A percentile compares a stretch with the other conserved stretches of the same genome.
Evolutionary conservation across 2,888 invertebrate genomes (phyloP).

Genomic region (Pterostichus niger): DNA sequence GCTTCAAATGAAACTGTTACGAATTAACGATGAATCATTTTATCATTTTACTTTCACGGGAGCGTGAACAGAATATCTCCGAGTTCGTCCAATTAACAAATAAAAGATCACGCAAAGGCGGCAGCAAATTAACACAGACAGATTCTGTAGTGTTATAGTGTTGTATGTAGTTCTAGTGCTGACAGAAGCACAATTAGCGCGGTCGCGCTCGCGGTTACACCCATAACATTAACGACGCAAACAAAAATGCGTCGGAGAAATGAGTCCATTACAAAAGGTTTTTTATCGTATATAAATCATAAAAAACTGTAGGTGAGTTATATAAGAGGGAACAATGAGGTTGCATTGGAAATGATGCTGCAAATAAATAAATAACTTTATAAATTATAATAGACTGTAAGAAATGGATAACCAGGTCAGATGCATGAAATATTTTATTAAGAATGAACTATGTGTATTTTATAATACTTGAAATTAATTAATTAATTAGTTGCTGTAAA

Average conservation of each 20-base stretch:
- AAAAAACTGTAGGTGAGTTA: constrained; percentile 26
- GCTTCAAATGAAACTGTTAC: constrained; percentile 23
- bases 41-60: constrained; percentile 34
- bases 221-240: constrained; percentile 42
- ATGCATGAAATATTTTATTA: neutral
- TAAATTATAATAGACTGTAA: neutral
- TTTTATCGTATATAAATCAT: constrained; percentile 39
- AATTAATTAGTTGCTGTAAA: no score
- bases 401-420: neutral
- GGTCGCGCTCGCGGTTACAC: constrained; percentile 32
- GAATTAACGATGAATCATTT: constrained; percentile 40
- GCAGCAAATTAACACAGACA: constrained; percentile 37
- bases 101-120: constrained; percentile 45
- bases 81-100: constrained; percentile 42
- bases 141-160: neutral
- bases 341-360: constrained; percentile 37
- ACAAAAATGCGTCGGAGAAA: constrained; percentile 9
- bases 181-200: constrained; percentile 52
- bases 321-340: constrained; percentile 21
- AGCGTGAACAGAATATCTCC: constrained; percentile 35
- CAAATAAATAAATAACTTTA: constrained; percentile 17
- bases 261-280: neutral
- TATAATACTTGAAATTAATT: neutral
- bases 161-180: neutral
- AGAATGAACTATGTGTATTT: constrained; percentile 13